Evolutionary conservation across 2,888 invertebrate species (phyloP).

Genomic region (Drosophila rellima): DNA sequence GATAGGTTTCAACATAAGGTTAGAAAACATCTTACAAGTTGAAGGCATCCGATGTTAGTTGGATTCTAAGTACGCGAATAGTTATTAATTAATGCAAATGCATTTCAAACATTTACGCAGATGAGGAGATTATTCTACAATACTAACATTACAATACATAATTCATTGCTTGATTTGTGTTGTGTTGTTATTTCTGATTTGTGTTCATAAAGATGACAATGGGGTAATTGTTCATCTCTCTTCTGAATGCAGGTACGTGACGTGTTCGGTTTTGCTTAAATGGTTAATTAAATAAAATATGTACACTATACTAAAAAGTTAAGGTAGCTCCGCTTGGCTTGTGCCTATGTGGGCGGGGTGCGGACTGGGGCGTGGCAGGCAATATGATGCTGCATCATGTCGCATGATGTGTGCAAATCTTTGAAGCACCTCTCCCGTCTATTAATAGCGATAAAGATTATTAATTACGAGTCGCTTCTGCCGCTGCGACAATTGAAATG

Average conservation of each 20-base stretch:
- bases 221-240: conserved; percentile 51
- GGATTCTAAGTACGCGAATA: conserved; percentile 11
- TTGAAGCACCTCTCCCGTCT: conserved; percentile 60
- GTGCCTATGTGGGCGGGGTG: conserved; percentile 46
- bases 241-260: conserved; percentile 44
- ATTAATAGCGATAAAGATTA: conserved; percentile 69
- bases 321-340: conserved; percentile 53
- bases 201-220: conserved; percentile 56
- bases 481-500: conserved; percentile 65
- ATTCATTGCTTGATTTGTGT: conserved; percentile 63
- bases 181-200: conserved; percentile 52
- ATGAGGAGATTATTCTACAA: conserved; percentile 30
- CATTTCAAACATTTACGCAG: conserved; percentile 17
- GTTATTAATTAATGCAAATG: conserved; percentile 56
- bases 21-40: neutral
- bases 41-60: conserved; percentile 12
- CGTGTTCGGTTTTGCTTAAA: conserved; percentile 49
- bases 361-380: conserved; percentile 32
- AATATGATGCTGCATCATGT: conserved; percentile 43
- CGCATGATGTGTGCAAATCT: conserved; percentile 68
- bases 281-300: conserved; percentile 74
- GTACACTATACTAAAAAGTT: conserved; percentile 36
- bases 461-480: conserved; percentile 61
- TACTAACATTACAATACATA: conserved; percentile 55
- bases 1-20: neutral